Conservation (phyloP, 2,797 vertebrate species). For the Peromyscus nudipes region DNA sequence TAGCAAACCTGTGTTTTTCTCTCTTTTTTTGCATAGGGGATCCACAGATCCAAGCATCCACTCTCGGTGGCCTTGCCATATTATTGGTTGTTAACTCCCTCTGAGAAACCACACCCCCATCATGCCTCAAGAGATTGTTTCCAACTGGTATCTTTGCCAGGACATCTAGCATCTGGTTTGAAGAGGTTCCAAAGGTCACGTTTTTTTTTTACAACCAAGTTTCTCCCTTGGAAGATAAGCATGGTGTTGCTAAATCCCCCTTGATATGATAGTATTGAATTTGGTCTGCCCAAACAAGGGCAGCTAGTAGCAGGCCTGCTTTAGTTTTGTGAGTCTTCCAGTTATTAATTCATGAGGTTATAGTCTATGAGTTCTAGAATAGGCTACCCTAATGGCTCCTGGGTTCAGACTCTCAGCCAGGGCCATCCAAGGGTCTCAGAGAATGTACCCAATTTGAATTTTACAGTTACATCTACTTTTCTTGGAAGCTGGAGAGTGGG, state of each 20-base stretch:
- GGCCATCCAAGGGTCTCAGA: not conserved
- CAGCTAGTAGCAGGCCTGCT: not conserved
- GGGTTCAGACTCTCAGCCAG: not conserved
- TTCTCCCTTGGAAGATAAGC: not conserved
- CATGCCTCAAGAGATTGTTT: not conserved
- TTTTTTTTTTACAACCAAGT: not conserved
- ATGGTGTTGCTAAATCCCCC: not conserved
- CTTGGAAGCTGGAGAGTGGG: not conserved
- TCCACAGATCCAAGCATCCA: not conserved
- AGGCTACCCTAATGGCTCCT: not conserved
- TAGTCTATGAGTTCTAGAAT: not conserved
- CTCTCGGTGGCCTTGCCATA: not conserved
- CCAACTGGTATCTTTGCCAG: not conserved
- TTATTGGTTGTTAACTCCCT: not conserved
- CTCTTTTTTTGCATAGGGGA: not conserved
- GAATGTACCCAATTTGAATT: not conserved
- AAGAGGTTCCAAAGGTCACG: not conserved
- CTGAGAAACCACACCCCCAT: not conserved
- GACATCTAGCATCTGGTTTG: not conserved
- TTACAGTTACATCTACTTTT: constrained; percentile 11
- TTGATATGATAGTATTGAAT: not conserved
- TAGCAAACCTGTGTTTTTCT: not conserved
- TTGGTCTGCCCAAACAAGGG: not conserved
- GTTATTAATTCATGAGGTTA: not conserved
- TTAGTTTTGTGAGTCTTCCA: not conserved